A percentile compares a stretch with the other conserved stretches of the same genome.
Evolutionary conservation across 2,888 invertebrate genomes (phyloP).

Genomic region (Phania funesta): DNA sequence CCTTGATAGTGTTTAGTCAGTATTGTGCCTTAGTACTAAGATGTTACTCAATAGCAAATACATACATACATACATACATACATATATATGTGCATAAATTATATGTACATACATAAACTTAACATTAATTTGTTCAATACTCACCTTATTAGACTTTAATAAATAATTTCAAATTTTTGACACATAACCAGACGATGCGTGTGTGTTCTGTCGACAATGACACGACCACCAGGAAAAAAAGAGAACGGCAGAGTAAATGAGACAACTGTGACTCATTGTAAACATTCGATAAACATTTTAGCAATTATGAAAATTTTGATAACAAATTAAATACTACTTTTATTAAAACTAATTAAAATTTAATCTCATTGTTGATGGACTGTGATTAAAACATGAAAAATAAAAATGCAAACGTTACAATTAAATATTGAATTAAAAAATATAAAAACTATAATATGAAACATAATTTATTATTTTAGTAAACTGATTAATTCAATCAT

Average conservation of each 20-base stretch:
- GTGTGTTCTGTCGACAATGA: too few relatives aligned
- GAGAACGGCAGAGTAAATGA: neutral
- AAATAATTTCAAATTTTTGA: too few relatives aligned
- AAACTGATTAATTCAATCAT: slow-evolving; percentile 7
- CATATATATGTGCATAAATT: too few relatives aligned
- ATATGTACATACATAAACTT: too few relatives aligned
- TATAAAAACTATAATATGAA: neutral
- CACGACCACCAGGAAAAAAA: neutral
- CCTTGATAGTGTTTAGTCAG: too few relatives aligned
- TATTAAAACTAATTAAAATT: slow-evolving; percentile 53
- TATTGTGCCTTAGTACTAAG: too few relatives aligned
- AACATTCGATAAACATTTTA: neutral
- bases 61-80: too few relatives aligned
- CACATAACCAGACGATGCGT: too few relatives aligned
- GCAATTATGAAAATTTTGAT: slow-evolving; percentile 32
- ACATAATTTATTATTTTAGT: slow-evolving; percentile 4
- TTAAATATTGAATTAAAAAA: neutral
- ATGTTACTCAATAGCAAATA: too few relatives aligned
- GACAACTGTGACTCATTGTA: neutral
- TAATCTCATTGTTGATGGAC: neutral
- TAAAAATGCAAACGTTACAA: slow-evolving; percentile 20
- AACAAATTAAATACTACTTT: slow-evolving; percentile 34
- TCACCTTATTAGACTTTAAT: too few relatives aligned
- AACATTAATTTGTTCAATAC: too few relatives aligned
- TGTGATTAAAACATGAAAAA: neutral